Base-by-base conservation (phyloP, 2,113 vertebrate genomes). In the Rafetus swinhoei region DNA sequence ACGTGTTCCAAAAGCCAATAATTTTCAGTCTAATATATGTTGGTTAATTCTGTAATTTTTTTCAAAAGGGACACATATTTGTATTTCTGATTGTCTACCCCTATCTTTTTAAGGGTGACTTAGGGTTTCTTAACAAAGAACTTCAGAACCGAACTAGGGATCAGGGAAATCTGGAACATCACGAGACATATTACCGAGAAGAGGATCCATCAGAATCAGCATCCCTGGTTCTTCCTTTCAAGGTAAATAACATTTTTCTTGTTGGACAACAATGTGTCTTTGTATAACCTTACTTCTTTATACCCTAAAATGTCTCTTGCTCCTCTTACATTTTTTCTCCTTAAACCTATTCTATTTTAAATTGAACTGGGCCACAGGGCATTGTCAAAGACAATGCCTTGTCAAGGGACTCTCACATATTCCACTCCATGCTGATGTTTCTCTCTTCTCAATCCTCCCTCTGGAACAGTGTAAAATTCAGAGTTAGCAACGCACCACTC, bases 381-480 rank as follows among this genome's bases (percentile, higher is more conserved):
- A 50, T 74, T 90, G 18, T 5, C 89, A 72, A 88, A 93, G 24
- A 79, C 59, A 88, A 45, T 81, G 52, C 29, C 79, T 89, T 95
- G 39, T 74, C 27, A 45, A 82, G 24, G 7, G 74, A 25, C 3
- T 12, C 35, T 77, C 74, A 25, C 4, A 21, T 53, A 25, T 74
- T 90, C 88, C 79, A 87, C 39, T 55, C 29, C 90, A 32, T 53
- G 50, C 35, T 85, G 79, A 87, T 84, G 1, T 84, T 94, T 84
- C 52, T 83, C 19, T 88, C 87, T 83, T 93, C 74, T 27, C 29
- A 95, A 32, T 11, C 54, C 62, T 88, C 54, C 60, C 81, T 84
- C 72, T 80, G 87, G 52, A 84, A 93, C 56, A 18, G 81, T 76
- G 35, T 50, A 93, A 94, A 95, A 94, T 25, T 89, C 85, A 90